Conservation (phyloP, 1,140 invertebrate genomes). For the Trachymyrmex cornetzi region DNA sequence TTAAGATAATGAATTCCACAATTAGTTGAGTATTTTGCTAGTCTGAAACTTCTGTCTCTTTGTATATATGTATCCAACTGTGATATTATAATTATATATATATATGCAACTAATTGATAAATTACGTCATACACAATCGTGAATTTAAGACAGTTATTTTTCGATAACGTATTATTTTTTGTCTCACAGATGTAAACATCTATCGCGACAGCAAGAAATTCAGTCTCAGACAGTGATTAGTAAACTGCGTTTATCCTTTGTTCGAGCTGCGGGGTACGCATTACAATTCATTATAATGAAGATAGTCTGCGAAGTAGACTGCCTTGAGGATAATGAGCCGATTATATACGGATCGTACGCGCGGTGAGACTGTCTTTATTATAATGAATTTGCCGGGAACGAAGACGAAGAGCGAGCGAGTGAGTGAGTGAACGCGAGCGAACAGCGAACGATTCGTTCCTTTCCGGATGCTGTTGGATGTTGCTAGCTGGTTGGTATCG, state of each 20-base stretch:
- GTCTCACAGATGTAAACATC: slow-evolving; percentile 3
- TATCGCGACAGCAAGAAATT: slow-evolving; percentile 40
- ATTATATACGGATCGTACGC: slow-evolving; percentile 57
- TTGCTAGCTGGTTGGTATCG: neutral
- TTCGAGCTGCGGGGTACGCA: slow-evolving; percentile 44
- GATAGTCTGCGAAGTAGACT: slow-evolving; percentile 59
- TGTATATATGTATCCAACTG: neutral
- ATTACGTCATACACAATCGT: neutral
- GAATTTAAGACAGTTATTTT: neutral
- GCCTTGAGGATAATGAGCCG: slow-evolving; percentile 62
- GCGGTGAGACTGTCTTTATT: slow-evolving; percentile 47
- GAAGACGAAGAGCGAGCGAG: slow-evolving; percentile 17
- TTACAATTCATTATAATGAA: slow-evolving; percentile 64
- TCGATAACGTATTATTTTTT: neutral
- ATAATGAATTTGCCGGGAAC: slow-evolving; percentile 58
- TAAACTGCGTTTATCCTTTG: slow-evolving; percentile 38
- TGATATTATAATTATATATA: neutral
- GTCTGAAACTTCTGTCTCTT: neutral
- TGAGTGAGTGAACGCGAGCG: neutral
- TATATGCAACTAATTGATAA: slow-evolving; percentile 13
- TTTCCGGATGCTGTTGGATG: slow-evolving; percentile 52
- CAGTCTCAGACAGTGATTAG: slow-evolving; percentile 13
- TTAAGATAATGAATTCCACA: neutral
- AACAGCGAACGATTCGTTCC: slow-evolving; percentile 30
- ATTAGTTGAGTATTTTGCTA: neutral